Conservation (phyloP, 1,140 invertebrate species). For the Apis laboriosa region DNA sequence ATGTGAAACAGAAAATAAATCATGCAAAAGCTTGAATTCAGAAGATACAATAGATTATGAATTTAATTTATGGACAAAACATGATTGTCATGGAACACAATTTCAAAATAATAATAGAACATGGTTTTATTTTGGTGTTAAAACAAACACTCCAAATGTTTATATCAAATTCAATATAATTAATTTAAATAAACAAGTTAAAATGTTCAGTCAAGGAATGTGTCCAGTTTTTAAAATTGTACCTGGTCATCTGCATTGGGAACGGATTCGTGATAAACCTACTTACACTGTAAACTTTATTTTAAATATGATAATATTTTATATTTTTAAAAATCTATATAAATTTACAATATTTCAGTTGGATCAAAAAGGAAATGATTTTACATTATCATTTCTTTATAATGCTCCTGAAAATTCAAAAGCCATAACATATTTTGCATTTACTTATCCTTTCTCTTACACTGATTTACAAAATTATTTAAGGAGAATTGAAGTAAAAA, state of each 20-base stretch:
- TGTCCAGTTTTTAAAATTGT: slow-evolving; percentile 88
- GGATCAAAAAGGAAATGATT: slow-evolving; percentile 81
- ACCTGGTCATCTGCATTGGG: slow-evolving; percentile 89
- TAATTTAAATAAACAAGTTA: slow-evolving; percentile 94
- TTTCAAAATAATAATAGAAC: slow-evolving; percentile 95
- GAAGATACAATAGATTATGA: slow-evolving; percentile 86
- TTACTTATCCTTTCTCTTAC: slow-evolving; percentile 95
- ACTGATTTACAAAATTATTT: slow-evolving; percentile 88
- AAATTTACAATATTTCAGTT: slow-evolving; percentile 80
- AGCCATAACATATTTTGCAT: slow-evolving; percentile 92
- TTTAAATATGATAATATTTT: slow-evolving; percentile 4
- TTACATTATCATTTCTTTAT: slow-evolving; percentile 91
- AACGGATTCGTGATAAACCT: slow-evolving; percentile 89
- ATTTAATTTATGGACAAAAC: slow-evolving; percentile 95
- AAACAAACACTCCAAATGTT: slow-evolving; percentile 80
- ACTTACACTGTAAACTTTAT: slow-evolving; percentile 81
- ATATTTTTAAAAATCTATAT: not conserved
- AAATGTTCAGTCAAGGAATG: slow-evolving; percentile 96
- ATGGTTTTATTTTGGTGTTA: slow-evolving; percentile 97
- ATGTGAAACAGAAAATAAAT: slow-evolving; percentile 62
- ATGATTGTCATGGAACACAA: slow-evolving; percentile 93
- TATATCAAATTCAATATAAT: slow-evolving; percentile 91
- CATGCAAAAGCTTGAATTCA: slow-evolving; percentile 69
- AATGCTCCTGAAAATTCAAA: slow-evolving; percentile 87
- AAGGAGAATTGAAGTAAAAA: slow-evolving; percentile 73